Evolutionary conservation across 2,113 vertebrate species (phyloP), one percentile per base, ranked within the genome.

Genomic region (Atherinomorus stipes): DNA sequence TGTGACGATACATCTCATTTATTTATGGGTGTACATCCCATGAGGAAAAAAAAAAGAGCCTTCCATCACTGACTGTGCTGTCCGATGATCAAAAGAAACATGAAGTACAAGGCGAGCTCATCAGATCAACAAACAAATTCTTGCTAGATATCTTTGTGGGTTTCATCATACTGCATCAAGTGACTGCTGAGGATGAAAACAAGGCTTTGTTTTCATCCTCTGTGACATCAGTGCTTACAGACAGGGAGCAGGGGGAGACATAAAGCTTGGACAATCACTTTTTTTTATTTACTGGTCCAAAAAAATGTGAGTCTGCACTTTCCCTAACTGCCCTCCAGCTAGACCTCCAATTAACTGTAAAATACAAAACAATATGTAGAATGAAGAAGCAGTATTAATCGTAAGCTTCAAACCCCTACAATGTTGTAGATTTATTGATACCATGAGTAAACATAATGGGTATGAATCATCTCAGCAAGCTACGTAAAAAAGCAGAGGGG

Each of bases 101-200:
- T 8, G 59, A 56, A 76, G 80, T 78, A 79, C 86, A 71, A 74
- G 86, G 81, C 64, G 47, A 82, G 81, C 89, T 87, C 91, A 83
- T 89, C 85, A 81, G 78, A 81, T 78, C 75, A 86, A 83, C 87
- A 85, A 91, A 91, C 71, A 77, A 76, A 81, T 90, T 92, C 85
- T 94, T 93, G 88, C 92, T 81, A 56, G 88, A 93, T 91, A 93
- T 91, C 88, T 90, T 89, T 89, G 85, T 78, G 76, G 71, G 85
- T 94, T 94, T 93, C 93, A 94, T 94, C 93, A 94, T 92, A 87
- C 87, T 71, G 85, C 85, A 90, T 92, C 86, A 88, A 91, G 90
- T 90, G 89, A 92, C 86, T 88, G 81, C 83, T 67, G 74, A 77
- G 78, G 76, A 26, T 25, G 78, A 85, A 92, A 92, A 93, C 85